These are phyloP conservation scores for Auanema sp. DNA, from an alignment of 2,888 invertebrate species.

Conservation along the genomic window DNA sequence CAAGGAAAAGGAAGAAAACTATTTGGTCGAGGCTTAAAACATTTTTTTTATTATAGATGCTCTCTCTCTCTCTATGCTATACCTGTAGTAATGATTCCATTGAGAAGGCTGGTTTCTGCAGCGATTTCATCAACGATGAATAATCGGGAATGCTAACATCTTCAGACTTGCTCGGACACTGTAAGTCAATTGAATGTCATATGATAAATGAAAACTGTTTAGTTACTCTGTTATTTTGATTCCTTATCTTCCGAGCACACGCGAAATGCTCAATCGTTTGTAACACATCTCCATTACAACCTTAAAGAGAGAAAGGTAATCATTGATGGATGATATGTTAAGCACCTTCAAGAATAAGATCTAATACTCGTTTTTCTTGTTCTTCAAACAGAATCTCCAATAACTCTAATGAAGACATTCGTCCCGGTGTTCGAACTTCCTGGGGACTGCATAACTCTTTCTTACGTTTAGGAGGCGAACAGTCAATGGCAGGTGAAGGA, in stretches of 20 bases:
- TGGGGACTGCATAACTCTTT: slow-evolving; percentile 20
- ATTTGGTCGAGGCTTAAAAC: not conserved
- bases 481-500: slow-evolving; percentile 13
- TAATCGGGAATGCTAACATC: not conserved
- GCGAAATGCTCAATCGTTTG: slow-evolving; percentile 84
- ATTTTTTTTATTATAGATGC: too few relatives aligned
- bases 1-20: slow-evolving; percentile 20
- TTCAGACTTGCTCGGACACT: not conserved
- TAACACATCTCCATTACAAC: slow-evolving; percentile 87
- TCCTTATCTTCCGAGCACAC: slow-evolving; percentile 27
- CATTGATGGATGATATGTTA: not conserved
- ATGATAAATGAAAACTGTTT: slow-evolving; percentile 6
- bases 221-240: not conserved
- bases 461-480: slow-evolving; percentile 17
- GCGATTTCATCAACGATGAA: not conserved
- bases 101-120: slow-evolving; percentile 21
- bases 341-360: slow-evolving; percentile 78
- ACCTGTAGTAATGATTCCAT: slow-evolving; percentile 39
- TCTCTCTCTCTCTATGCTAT: too few relatives aligned
- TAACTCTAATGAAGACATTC: slow-evolving; percentile 75
- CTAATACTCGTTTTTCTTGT: slow-evolving; percentile 76
- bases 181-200: slow-evolving; percentile 4
- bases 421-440: slow-evolving; percentile 31
- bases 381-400: slow-evolving; percentile 82
- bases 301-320: slow-evolving; percentile 18